Evolutionary conservation across 2,113 vertebrate genomes (phyloP), one percentile per base, ranked within the genome.

Genomic region (Procavia capensis): DNA sequence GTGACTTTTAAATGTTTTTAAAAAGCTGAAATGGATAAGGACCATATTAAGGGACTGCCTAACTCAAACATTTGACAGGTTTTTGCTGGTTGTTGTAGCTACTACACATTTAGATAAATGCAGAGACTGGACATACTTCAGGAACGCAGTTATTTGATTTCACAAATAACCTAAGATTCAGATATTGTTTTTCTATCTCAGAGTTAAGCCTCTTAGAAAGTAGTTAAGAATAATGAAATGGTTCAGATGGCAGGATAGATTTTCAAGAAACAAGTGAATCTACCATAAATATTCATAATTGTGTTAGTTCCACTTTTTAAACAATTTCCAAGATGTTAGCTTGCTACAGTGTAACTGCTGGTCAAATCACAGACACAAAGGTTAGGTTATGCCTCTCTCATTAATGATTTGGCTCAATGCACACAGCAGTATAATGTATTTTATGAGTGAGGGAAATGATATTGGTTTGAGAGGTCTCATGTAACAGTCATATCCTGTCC

Each of bases 401-500:
- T 98, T 98, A 98, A 98, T 98, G 98, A 98, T 97, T 98, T 98
- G 98, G 98, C 98, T 98, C 98, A 97, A 98, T 98, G 98, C 98
- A 98, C 98, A 98, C 98, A 98, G 98, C 98, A 98, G 98, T 98
- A 98, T 99, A 99, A 99, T 99, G 99, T 99, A 98, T 99, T 99
- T 99, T 99, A 98, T 98, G 99, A 99, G 98, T 98, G 98, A 99
- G 98, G 99, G 99, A 99, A 99, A 99, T 99, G 98, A 99, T 98
- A 99, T 98, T 99, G 99, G 99, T 99, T 99, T 98, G 99, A 98
- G 98, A 99, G 99, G 99, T 99, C 99, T 99, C 99, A 98, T 99
- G 99, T 99, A 99, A 98, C 98, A 98, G 99, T 99, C 99, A 99
- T 99, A 99, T 99, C 99, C 99, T 99, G 99, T 99, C 98, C 98